Evolutionary conservation across 2,113 vertebrate genomes (phyloP).

Genomic region (Chamaetylas fuelleborni): DNA sequence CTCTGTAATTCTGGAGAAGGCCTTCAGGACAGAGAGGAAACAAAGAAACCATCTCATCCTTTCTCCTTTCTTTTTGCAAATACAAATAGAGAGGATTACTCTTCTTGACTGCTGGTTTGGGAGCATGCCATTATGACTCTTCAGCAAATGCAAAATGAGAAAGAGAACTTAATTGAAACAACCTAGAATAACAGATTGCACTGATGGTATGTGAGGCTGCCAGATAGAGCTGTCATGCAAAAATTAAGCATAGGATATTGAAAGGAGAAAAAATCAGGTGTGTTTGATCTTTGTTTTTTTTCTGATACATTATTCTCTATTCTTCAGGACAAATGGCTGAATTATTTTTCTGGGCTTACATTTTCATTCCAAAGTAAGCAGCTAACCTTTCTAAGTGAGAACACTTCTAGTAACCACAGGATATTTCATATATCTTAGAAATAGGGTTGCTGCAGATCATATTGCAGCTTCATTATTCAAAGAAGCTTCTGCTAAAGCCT

Average conservation of each 20-base stretch:
- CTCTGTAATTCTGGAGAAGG: neutral
- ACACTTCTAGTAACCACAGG: neutral
- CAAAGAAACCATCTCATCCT: neutral
- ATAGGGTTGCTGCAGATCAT: neutral
- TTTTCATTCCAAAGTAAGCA: neutral
- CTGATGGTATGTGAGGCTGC: neutral
- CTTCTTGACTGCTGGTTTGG: conserved; percentile 13
- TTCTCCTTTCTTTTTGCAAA: neutral
- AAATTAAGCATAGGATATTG: neutral
- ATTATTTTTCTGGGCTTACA: neutral
- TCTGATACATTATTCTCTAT: neutral
- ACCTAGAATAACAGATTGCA: conserved; percentile 12
- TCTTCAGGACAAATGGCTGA: neutral
- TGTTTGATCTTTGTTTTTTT: neutral
- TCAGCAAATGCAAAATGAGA: conserved; percentile 1
- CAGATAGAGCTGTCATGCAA: neutral
- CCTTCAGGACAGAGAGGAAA: neutral
- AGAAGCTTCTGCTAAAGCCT: neutral
- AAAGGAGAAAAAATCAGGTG: neutral
- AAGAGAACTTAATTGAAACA: conserved; percentile 44
- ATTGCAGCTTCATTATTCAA: neutral
- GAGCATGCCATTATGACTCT: neutral
- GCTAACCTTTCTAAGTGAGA: neutral
- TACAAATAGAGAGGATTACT: neutral
- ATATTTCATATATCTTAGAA: neutral